A percentile compares a stretch with the other conserved stretches of the same genome.
Evolutionary conservation across 2,113 vertebrate genomes (phyloP).

Genomic region (Aptenodytes forsteri): DNA sequence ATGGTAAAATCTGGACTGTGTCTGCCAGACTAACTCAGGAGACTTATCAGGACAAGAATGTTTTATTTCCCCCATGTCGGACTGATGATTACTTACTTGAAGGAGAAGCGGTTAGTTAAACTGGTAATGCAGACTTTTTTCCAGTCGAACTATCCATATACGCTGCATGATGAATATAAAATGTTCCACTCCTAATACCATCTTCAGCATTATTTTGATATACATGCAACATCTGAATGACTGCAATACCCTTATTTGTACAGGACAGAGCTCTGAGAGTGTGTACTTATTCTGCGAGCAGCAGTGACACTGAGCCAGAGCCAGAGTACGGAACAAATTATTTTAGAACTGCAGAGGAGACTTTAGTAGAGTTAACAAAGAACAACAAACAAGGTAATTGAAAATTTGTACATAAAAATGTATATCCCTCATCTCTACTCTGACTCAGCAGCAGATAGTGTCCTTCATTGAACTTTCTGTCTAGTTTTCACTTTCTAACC

Average conservation of each 20-base stretch:
- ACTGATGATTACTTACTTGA: not conserved
- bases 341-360: slow-evolving; percentile 57
- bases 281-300: slow-evolving; percentile 67
- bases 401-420: not conserved
- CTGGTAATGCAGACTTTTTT: not conserved
- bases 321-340: slow-evolving; percentile 47
- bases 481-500: slow-evolving; percentile 6
- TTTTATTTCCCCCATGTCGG: not conserved
- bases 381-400: slow-evolving; percentile 70
- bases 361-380: slow-evolving; percentile 59
- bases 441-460: not conserved
- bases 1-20: not conserved
- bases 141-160: not conserved
- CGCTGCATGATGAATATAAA: not conserved
- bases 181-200: not conserved
- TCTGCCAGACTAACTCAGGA: not conserved
- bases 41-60: not conserved
- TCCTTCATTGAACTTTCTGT: not conserved
- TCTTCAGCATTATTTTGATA: not conserved
- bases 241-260: not conserved
- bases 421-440: not conserved
- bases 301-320: slow-evolving; percentile 69
- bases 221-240: not conserved
- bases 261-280: slow-evolving; percentile 69
- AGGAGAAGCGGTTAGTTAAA: not conserved